These are phyloP conservation scores for Chaunax sp. DNA, from an alignment of 2,797 vertebrate genomes.

Conservation along the genomic window DNA sequence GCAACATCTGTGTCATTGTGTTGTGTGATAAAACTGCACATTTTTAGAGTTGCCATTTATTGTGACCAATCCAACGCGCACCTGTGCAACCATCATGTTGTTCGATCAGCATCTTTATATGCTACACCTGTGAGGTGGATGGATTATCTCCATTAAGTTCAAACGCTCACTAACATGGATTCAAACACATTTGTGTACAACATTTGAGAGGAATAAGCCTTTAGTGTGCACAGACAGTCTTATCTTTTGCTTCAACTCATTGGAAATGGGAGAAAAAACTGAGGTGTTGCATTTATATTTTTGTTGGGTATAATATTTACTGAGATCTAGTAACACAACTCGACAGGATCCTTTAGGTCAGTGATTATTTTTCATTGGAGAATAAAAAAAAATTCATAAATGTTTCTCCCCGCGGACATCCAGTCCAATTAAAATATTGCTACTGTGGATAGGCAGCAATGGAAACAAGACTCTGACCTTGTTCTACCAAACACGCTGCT, in stretches of 20 bases:
- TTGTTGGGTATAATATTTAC: too few relatives aligned
- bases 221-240: too few relatives aligned
- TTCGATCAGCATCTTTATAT: neutral
- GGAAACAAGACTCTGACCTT: conserved; percentile 35
- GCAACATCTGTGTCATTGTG: neutral
- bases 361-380: conserved; percentile 27
- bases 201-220: too few relatives aligned
- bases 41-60: neutral
- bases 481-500: conserved; percentile 30
- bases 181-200: too few relatives aligned
- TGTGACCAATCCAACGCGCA: neutral
- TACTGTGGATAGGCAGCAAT: neutral
- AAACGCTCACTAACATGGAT: too few relatives aligned
- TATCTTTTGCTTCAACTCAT: too few relatives aligned
- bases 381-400: too few relatives aligned
- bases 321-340: neutral
- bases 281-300: too few relatives aligned
- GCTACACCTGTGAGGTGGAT: neutral
- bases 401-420: too few relatives aligned
- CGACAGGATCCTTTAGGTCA: conserved; percentile 25
- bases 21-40: neutral
- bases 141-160: neutral
- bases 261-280: too few relatives aligned
- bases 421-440: too few relatives aligned
- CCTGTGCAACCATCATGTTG: neutral